Percentiles rank a stretch among this genome's conserved stretches.
phyloP scores from a whole-genome alignment of 2,113 vertebrate species.

The Tichodroma muraria region DNA sequence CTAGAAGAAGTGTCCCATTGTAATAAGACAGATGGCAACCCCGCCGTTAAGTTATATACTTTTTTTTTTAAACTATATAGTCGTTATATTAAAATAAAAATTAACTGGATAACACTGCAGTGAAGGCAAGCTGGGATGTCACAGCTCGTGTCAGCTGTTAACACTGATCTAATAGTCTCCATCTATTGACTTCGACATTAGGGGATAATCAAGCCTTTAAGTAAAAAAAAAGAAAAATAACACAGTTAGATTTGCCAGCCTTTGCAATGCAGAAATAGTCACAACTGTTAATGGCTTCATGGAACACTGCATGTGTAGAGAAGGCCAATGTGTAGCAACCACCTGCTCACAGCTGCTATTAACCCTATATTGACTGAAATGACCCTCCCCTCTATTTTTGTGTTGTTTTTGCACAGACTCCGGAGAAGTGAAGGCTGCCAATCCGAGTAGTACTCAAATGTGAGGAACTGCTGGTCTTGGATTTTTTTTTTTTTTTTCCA shows the following conservation, averaged over 20 bases:
- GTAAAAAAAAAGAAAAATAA: slow-evolving; percentile 3
- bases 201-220: slow-evolving; percentile 55
- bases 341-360: slow-evolving; percentile 78
- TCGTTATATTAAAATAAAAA: slow-evolving; percentile 59
- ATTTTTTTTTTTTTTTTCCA: slow-evolving; percentile 68
- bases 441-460: slow-evolving; percentile 81
- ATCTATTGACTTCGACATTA: slow-evolving; percentile 41
- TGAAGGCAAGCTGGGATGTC: slow-evolving; percentile 64
- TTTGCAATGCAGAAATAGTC: slow-evolving; percentile 67
- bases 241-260: slow-evolving; percentile 47
- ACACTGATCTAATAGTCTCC: slow-evolving; percentile 60
- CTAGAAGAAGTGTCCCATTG: background rate
- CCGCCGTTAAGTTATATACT: slow-evolving; percentile 68
- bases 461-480: slow-evolving; percentile 83
- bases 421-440: slow-evolving; percentile 88
- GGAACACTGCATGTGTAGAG: slow-evolving; percentile 70
- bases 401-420: slow-evolving; percentile 85
- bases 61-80: slow-evolving; percentile 32
- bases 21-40: slow-evolving; percentile 48
- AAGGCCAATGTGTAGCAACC: slow-evolving; percentile 73
- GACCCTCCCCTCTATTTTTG: slow-evolving; percentile 71
- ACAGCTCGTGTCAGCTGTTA: slow-evolving; percentile 56
- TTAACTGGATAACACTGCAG: slow-evolving; percentile 75
- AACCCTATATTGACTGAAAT: slow-evolving; percentile 72
- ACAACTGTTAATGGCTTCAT: slow-evolving; percentile 62